Evolutionary conservation across 2,888 invertebrate genomes (phyloP).

Genomic region (Leptarthrus brevirostris): DNA sequence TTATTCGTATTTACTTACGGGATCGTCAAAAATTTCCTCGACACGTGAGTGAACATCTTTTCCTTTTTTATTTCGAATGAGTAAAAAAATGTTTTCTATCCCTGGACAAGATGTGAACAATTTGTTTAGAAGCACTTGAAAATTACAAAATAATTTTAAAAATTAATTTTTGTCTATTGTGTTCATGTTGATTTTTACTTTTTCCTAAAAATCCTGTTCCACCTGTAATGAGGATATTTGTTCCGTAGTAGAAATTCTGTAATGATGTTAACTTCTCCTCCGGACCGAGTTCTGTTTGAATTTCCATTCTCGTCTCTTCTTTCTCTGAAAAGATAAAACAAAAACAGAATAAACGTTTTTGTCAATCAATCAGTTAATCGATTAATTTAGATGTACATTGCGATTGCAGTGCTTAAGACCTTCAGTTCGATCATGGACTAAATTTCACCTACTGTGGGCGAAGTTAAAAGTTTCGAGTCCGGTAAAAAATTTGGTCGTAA

Average conservation of each 20-base stretch:
- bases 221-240: conserved; percentile 73
- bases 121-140: conserved; percentile 70
- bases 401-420: no score
- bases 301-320: conserved; percentile 48
- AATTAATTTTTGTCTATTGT: no score
- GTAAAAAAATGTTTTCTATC: conserved; percentile 69
- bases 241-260: conserved; percentile 71
- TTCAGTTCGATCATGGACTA: not conserved
- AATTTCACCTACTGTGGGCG: no score
- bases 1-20: conserved; percentile 67
- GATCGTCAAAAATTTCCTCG: conserved; percentile 76
- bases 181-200: no score
- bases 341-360: not conserved
- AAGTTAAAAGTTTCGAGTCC: no score
- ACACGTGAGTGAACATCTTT: conserved; percentile 75
- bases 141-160: conserved; percentile 9
- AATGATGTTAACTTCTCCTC: conserved; percentile 63
- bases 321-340: not conserved
- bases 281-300: conserved; percentile 45
- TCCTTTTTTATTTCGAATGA: conserved; percentile 72
- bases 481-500: no score
- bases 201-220: conserved; percentile 68
- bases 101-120: conserved; percentile 70
- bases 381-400: not conserved
- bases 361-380: not conserved